Evolutionary conservation across 1,140 invertebrate genomes (phyloP).

Genomic region (Halictus rubicundus): DNA sequence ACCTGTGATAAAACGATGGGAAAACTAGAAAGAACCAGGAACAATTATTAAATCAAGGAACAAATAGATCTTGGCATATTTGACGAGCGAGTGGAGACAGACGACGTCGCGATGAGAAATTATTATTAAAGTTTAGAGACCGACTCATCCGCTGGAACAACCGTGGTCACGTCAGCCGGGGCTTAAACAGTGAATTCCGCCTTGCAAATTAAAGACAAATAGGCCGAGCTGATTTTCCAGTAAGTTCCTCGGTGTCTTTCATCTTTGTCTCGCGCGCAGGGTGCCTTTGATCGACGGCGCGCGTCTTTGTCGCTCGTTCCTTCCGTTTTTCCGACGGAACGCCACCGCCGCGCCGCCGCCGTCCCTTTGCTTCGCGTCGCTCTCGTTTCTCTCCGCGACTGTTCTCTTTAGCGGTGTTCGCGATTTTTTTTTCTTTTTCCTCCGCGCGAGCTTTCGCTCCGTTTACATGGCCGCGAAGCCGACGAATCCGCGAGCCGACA

Average conservation of each 20-base stretch:
- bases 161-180: slow-evolving; percentile 36
- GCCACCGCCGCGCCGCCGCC: background rate
- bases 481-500: background rate
- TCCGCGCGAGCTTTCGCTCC: background rate
- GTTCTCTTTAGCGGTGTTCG: slow-evolving; percentile 10
- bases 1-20: background rate
- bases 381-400: background rate
- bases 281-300: slow-evolving; percentile 33
- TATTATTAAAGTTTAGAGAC: slow-evolving; percentile 68
- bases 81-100: slow-evolving; percentile 15
- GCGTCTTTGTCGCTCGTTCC: slow-evolving; percentile 30
- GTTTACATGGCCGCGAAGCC: background rate
- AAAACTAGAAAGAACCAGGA: background rate
- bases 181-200: slow-evolving; percentile 66
- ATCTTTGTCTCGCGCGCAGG: slow-evolving; percentile 42
- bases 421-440: too few relatives aligned
- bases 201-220: slow-evolving; percentile 72
- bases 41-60: background rate
- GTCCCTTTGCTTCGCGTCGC: background rate
- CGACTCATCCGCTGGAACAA: slow-evolving; percentile 35
- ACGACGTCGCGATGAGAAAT: slow-evolving; percentile 41
- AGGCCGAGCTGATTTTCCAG: slow-evolving; percentile 49
- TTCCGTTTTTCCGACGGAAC: slow-evolving; percentile 3
- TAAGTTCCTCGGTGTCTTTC: slow-evolving; percentile 58
- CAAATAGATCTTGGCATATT: slow-evolving; percentile 30